Base-by-base conservation (phyloP, 2,888 invertebrate species). In the Xestia rhomboidea region DNA sequence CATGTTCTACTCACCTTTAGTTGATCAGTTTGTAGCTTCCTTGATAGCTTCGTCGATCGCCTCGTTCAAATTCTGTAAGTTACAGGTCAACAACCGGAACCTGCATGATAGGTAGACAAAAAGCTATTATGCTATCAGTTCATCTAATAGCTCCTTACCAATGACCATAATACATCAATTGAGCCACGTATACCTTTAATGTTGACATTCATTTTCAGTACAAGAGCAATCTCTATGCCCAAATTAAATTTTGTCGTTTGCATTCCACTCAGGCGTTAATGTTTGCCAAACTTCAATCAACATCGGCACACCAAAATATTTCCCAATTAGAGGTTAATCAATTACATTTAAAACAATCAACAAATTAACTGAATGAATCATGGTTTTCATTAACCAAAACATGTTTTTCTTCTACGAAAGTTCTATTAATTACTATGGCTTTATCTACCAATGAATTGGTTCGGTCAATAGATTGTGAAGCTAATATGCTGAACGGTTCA, bases 251-350 rank as follows among this genome's bases (percentile, higher is more conserved):
- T 44, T 1, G 60, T 51, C 41, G 66, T 67, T 72, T 75, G 54
- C 71, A 57, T 67, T 79, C 44, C 69, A 74, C 27, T 78, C 73
- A 64, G 24, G n/a, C 27, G 21, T 49, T 72, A 18, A 73, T 75
- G 66, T 79, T 79, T 79, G 63, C 30, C 13, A 27, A 70, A 66
- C 44, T 83, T 79, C 38, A 76, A 83, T 83, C 75, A 75, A 83
- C 64, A 83, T 63, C 15, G 57, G 44, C 27, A 18, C 60, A 71
- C 68, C 46, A 27, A 69, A 72, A 69, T 74, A 34, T 15, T 57
- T n/a, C 44, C 4, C 62, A 49, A 72, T 69, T 75, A 75, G n/a
- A 54, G n/a, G 69, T 70, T 79, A 83, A 75, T 73, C 79, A 75
- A 73, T 82, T 78, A 44, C 21, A 63, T 68, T 46, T 3, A 74